Conservation (phyloP, 2,797 vertebrate species). For the Paratrypauchen microcephalus region DNA sequence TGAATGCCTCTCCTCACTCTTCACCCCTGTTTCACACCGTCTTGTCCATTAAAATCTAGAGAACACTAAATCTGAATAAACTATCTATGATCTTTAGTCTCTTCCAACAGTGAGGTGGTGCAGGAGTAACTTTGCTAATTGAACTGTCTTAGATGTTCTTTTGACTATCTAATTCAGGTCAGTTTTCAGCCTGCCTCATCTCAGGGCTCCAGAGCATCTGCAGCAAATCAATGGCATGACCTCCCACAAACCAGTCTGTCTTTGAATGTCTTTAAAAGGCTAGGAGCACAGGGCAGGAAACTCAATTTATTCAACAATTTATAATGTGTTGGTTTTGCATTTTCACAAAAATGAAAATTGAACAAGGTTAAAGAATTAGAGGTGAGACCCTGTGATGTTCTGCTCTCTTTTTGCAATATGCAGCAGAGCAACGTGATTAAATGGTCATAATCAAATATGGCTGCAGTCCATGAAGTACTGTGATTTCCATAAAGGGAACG, state of each 20-base stretch:
- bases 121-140: constrained; percentile 63
- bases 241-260: constrained; percentile 67
- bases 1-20: not conserved
- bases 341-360: constrained; percentile 3
- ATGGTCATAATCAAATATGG: constrained; percentile 29
- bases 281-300: not conserved
- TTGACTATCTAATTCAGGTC: constrained; percentile 67
- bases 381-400: constrained; percentile 12
- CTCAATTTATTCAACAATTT: not conserved
- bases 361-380: constrained; percentile 1
- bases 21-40: not conserved
- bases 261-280: constrained; percentile 33
- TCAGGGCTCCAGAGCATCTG: constrained; percentile 57
- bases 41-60: not conserved
- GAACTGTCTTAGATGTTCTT: constrained; percentile 57
- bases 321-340: not conserved
- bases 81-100: constrained; percentile 12
- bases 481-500: constrained; percentile 29
- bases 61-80: not conserved
- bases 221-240: constrained; percentile 72
- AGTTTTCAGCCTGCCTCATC: constrained; percentile 65
- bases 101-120: constrained; percentile 25
- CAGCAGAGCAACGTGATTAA: constrained; percentile 21
- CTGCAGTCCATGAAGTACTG: constrained; percentile 17
- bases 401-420: constrained; percentile 7